Conservation (phyloP, 2,113 vertebrate species). For the Gobius niger region DNA sequence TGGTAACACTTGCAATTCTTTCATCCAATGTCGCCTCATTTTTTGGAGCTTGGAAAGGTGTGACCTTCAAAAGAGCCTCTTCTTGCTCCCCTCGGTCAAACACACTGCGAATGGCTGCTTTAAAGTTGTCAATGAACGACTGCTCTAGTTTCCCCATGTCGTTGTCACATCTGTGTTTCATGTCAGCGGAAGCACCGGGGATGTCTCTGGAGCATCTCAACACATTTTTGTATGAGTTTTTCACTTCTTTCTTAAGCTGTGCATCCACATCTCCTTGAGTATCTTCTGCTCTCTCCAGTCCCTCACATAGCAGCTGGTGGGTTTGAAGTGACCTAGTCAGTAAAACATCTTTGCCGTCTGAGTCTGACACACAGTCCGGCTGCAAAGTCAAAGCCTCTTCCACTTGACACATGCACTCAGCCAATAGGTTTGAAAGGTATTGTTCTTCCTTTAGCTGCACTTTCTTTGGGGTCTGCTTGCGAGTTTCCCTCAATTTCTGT, state of each 20-base stretch:
- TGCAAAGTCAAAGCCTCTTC: conserved; percentile 7
- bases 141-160: conserved; percentile 17
- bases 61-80: conserved; percentile 12
- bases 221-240: conserved; percentile 72
- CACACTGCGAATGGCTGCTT: conserved; percentile 68
- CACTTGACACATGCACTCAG: not conserved
- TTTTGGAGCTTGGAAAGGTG: conserved; percentile 14
- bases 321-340: conserved; percentile 47
- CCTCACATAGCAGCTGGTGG: conserved; percentile 60
- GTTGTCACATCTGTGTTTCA: conserved; percentile 7
- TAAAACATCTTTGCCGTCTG: conserved; percentile 40
- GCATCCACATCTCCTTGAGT: not conserved
- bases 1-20: conserved; percentile 28
- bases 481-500: not conserved
- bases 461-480: not conserved
- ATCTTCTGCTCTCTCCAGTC: conserved; percentile 24
- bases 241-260: conserved; percentile 47
- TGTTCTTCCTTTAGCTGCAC: not conserved
- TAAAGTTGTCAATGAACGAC: conserved; percentile 65
- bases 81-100: conserved; percentile 73
- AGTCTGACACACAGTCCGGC: conserved; percentile 26
- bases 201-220: conserved; percentile 63
- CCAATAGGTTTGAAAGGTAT: not conserved
- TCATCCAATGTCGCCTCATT: conserved; percentile 40
- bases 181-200: conserved; percentile 47